Percentiles rank a stretch among this genome's conserved stretches.
Conservation (phyloP, 2,888 invertebrate species). For the Clanis bilineata region DNA sequence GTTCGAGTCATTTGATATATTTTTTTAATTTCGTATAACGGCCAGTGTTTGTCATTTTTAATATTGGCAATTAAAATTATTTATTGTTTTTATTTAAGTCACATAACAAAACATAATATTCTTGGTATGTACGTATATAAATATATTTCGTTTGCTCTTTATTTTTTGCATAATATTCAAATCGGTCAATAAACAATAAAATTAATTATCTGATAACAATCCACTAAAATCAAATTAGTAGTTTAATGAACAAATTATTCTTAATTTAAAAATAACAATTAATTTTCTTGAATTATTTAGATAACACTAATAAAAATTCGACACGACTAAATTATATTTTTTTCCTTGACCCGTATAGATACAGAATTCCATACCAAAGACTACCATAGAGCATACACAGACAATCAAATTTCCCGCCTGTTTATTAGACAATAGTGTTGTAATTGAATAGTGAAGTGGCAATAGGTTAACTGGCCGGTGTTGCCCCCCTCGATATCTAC, state of each 20-base stretch:
- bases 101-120: background rate
- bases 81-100: background rate
- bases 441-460: conserved; percentile 16
- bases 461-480: conserved; percentile 22
- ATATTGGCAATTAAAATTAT: background rate
- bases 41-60: background rate
- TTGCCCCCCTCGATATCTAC: conserved; percentile 54
- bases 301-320: no score
- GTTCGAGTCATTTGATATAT: conserved; percentile 8
- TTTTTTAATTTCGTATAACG: background rate
- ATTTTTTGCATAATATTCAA: no score
- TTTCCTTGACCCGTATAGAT: no score
- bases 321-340: no score
- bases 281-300: no score
- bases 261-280: no score
- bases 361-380: no score
- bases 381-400: background rate
- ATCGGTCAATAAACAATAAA: no score
- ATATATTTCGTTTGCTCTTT: background rate
- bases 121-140: background rate
- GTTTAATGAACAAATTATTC: no score
- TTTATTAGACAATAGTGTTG: conserved; percentile 15
- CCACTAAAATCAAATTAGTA: no score
- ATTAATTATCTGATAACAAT: no score
- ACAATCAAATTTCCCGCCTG: conserved; percentile 1